These are phyloP conservation scores for Chirona hameri DNA, from an alignment of 2,888 invertebrate genomes.

Conservation along the genomic window DNA sequence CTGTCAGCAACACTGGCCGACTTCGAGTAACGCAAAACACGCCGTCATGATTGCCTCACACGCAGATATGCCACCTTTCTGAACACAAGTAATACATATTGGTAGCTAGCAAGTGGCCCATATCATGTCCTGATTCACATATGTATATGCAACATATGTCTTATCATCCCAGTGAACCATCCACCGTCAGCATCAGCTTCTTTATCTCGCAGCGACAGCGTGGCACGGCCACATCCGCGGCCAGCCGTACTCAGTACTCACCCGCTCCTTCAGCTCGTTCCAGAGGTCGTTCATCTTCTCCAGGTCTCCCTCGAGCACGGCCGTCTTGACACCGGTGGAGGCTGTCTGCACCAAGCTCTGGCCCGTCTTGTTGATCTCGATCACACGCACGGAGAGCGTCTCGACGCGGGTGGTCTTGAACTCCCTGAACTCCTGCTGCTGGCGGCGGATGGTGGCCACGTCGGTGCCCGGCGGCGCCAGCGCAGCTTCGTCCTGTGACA, in stretches of 20 bases:
- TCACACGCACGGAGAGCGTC: constrained; percentile 74
- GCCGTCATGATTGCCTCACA: too few relatives aligned
- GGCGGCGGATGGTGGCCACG: constrained; percentile 80
- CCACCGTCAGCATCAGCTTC: too few relatives aligned
- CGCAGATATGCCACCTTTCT: too few relatives aligned
- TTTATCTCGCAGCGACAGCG: too few relatives aligned
- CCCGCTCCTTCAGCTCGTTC: constrained; percentile 78
- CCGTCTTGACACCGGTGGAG: constrained; percentile 78
- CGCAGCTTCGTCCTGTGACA: constrained; percentile 65
- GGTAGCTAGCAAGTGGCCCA: too few relatives aligned
- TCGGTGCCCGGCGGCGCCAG: constrained; percentile 88
- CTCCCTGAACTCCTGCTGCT: constrained; percentile 84
- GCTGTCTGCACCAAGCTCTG: constrained; percentile 86
- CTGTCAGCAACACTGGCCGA: too few relatives aligned
- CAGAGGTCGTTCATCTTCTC: constrained; percentile 89
- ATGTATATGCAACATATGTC: too few relatives aligned
- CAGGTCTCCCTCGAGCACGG: constrained; percentile 77
- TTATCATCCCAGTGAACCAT: too few relatives aligned
- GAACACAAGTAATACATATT: too few relatives aligned
- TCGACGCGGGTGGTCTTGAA: constrained; percentile 74
- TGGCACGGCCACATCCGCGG: too few relatives aligned
- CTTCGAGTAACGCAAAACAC: too few relatives aligned
- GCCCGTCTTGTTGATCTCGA: constrained; percentile 75
- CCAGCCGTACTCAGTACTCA: constrained; percentile 30
- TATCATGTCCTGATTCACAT: too few relatives aligned